Percentiles rank a stretch among this genome's conserved stretches.
phyloP scores from a whole-genome alignment of 2,888 invertebrate species.

The Melitaea athalia region DNA sequence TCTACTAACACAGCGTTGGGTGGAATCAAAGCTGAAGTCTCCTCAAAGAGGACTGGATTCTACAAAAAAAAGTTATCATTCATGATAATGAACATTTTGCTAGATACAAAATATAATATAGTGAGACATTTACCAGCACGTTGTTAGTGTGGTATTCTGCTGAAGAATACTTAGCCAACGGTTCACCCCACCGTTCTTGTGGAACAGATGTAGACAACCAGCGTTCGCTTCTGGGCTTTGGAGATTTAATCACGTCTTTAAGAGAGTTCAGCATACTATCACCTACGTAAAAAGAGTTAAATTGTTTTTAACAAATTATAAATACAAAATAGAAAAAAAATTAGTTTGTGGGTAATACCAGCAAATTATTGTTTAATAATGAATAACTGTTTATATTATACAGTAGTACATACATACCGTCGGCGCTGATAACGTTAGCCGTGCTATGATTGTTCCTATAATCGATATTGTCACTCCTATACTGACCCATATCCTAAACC shows the following conservation, averaged over 20 bases:
- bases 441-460: no score
- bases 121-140: constrained; percentile 78
- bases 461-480: no score
- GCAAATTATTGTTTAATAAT: no score
- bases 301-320: no score
- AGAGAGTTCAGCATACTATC: constrained; percentile 83
- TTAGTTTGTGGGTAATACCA: no score
- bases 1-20: constrained; percentile 91
- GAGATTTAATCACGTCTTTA: constrained; percentile 80
- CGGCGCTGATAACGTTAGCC: no score
- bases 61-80: constrained; percentile 54
- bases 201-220: constrained; percentile 93
- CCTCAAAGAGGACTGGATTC: constrained; percentile 89
- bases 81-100: neutral
- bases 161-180: constrained; percentile 81
- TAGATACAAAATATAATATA: neutral
- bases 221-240: constrained; percentile 84
- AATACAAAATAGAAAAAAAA: no score
- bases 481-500: no score
- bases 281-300: constrained; percentile 37
- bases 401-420: no score
- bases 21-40: constrained; percentile 89
- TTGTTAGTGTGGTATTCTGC: constrained; percentile 94
- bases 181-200: constrained; percentile 80
- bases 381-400: no score